phyloP scores from a whole-genome alignment of 2,797 vertebrate genomes.

The Notolabrus celidotus region DNA sequence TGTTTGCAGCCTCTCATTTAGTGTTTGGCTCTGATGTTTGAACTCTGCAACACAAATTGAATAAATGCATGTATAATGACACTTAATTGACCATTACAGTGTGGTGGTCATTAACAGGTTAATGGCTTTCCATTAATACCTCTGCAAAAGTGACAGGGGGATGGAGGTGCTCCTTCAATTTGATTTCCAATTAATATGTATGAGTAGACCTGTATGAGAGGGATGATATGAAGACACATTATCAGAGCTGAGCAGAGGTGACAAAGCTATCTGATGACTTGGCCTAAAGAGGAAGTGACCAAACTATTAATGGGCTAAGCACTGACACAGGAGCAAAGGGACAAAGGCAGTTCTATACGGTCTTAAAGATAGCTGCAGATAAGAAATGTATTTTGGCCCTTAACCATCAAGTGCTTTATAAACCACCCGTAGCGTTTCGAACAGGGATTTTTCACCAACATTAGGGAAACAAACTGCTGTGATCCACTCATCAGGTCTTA shows the following conservation, averaged over 20 bases:
- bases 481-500: background rate
- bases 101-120: slow-evolving; percentile 74
- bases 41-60: slow-evolving; percentile 54
- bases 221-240: slow-evolving; percentile 69
- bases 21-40: slow-evolving; percentile 42
- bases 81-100: slow-evolving; percentile 68
- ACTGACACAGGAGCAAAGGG: slow-evolving; percentile 28
- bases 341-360: background rate
- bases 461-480: background rate
- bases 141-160: slow-evolving; percentile 59
- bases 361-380: background rate
- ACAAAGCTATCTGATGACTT: slow-evolving; percentile 72
- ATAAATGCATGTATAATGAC: slow-evolving; percentile 63
- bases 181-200: slow-evolving; percentile 80
- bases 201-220: slow-evolving; percentile 62
- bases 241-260: slow-evolving; percentile 62
- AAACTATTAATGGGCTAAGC: slow-evolving; percentile 48
- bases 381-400: background rate
- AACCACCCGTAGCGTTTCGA: background rate
- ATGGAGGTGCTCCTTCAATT: slow-evolving; percentile 62
- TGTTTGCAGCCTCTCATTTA: slow-evolving; percentile 22
- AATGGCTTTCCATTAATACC: slow-evolving; percentile 77
- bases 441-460: background rate
- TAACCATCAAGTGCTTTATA: background rate
- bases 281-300: slow-evolving; percentile 62